phyloP scores from a whole-genome alignment of 2,797 vertebrate genomes.

The Anableps anableps region DNA sequence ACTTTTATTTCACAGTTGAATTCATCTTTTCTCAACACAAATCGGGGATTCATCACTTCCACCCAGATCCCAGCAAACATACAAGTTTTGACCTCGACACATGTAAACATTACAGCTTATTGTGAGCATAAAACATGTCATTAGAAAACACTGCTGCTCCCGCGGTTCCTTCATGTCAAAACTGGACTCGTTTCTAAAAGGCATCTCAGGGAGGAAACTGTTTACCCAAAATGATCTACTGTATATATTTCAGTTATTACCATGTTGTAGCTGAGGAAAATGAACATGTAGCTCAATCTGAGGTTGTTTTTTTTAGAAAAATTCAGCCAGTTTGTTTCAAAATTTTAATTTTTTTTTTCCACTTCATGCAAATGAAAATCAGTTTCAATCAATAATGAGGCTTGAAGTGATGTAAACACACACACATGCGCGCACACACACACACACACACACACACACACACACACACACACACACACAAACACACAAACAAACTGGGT shows the following conservation, averaged over 20 bases:
- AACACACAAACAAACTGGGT: conserved; percentile 35
- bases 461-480: conserved; percentile 15
- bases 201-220: background rate
- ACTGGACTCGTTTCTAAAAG: conserved; percentile 45
- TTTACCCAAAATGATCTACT: background rate
- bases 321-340: conserved; percentile 27
- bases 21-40: conserved; percentile 40
- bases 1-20: conserved; percentile 71
- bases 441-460: conserved; percentile 16
- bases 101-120: conserved; percentile 51
- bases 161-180: conserved; percentile 4
- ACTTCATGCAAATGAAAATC: conserved; percentile 24
- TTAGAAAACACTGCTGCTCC: conserved; percentile 17
- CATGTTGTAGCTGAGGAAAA: background rate
- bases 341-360: conserved; percentile 39
- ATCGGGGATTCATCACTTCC: conserved; percentile 14
- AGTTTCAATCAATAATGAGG: conserved; percentile 49
- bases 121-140: conserved; percentile 34
- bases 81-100: conserved; percentile 56
- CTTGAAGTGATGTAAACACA: conserved; percentile 57
- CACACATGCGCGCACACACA: conserved; percentile 27
- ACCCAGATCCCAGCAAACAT: conserved; percentile 52
- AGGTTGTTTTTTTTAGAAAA: conserved; percentile 42
- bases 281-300: background rate
- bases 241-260: too few relatives aligned